Evolutionary conservation across 2,797 vertebrate genomes (phyloP).

Genomic region (Cyprinodon diabolis): DNA sequence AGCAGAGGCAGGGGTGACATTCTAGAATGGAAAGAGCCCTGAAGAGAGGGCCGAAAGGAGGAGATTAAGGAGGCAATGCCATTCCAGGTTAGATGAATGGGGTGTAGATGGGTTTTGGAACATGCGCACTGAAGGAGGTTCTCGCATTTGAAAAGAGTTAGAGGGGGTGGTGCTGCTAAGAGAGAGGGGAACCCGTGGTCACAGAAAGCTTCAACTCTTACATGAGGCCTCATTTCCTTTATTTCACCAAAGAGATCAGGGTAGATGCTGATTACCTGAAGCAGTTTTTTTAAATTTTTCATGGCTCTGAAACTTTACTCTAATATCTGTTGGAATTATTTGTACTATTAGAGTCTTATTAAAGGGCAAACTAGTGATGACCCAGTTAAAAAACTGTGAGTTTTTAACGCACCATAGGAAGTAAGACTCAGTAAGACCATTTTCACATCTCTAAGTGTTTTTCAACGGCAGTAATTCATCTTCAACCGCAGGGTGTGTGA

Average conservation of each 20-base stretch:
- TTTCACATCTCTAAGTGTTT: no score
- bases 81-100: constrained; percentile 64
- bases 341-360: not conserved
- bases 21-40: constrained; percentile 52
- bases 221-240: not conserved
- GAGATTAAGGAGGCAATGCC: constrained; percentile 66
- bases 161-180: constrained; percentile 30
- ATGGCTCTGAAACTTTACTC: not conserved
- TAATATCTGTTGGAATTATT: not conserved
- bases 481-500: not conserved
- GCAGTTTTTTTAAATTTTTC: not conserved
- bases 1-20: constrained; percentile 33
- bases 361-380: not conserved
- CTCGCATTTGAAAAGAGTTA: constrained; percentile 69
- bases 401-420: not conserved
- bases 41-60: constrained; percentile 59
- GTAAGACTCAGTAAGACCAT: no score
- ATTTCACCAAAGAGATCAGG: not conserved
- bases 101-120: constrained; percentile 40
- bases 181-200: constrained; percentile 7
- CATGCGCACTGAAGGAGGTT: constrained; percentile 52
- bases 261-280: not conserved
- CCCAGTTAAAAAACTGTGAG: not conserved
- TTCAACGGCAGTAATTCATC: no score
- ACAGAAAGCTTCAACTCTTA: constrained; percentile 5